These are phyloP conservation scores for Philopotamus ludificatus DNA, from an alignment of 1,140 invertebrate genomes.

Conservation along the genomic window DNA sequence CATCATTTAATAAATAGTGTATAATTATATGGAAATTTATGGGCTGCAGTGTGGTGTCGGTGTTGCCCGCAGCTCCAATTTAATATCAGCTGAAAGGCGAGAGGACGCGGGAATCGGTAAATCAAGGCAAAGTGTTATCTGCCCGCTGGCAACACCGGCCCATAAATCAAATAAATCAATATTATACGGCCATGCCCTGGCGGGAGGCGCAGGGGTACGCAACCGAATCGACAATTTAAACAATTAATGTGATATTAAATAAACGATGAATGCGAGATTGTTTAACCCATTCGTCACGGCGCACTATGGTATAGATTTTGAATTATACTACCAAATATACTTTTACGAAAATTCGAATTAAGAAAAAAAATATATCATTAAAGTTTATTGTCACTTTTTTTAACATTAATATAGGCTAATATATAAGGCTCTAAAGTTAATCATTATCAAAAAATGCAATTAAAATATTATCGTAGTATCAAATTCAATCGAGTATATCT, in stretches of 20 bases:
- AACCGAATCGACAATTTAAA: not conserved
- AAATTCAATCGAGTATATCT: too few relatives aligned
- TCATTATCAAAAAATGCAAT: too few relatives aligned
- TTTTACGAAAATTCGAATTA: not conserved
- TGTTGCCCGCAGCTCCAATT: slow-evolving; percentile 25
- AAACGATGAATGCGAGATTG: too few relatives aligned
- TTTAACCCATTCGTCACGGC: too few relatives aligned
- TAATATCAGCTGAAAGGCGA: slow-evolving; percentile 30
- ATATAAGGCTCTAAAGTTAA: too few relatives aligned
- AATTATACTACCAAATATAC: too few relatives aligned
- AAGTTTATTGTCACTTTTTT: not conserved
- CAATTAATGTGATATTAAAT: not conserved
- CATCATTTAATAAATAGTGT: slow-evolving; percentile 30
- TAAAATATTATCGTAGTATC: too few relatives aligned
- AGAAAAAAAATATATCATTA: not conserved
- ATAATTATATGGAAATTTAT: slow-evolving; percentile 26
- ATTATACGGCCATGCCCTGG: slow-evolving; percentile 16
- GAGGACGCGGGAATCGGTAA: slow-evolving; percentile 20
- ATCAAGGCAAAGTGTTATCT: slow-evolving; percentile 29
- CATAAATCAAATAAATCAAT: slow-evolving; percentile 33
- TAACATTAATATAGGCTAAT: too few relatives aligned
- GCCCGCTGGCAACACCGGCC: slow-evolving; percentile 20
- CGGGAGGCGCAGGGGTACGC: not conserved
- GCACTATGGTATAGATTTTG: too few relatives aligned
- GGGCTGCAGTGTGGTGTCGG: not conserved